Evolutionary conservation across 30 jellyfish, hydroid and myxozoan species (phyloP).

Genomic region (Turritopsis rubra): DNA sequence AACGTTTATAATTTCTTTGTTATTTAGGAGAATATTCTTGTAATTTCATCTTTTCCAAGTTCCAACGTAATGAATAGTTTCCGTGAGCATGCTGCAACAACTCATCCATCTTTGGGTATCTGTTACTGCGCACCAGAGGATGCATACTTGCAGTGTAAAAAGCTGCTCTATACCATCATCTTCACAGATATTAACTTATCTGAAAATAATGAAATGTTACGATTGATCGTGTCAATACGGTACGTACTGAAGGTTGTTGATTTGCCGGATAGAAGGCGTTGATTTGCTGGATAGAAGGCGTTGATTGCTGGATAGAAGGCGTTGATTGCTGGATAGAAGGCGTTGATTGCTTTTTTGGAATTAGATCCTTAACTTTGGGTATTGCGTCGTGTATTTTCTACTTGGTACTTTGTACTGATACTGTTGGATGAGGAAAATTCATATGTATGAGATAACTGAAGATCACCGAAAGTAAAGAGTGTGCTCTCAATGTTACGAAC

Average conservation of each 20-base stretch:
- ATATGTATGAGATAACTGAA: too few relatives aligned
- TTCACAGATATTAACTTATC: constrained; percentile 45
- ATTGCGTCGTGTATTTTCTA: too few relatives aligned
- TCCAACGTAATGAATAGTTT: constrained; percentile 29
- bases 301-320: too few relatives aligned
- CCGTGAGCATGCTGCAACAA: constrained; percentile 39
- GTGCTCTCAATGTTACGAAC: not conserved
- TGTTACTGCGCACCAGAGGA: constrained; percentile 58
- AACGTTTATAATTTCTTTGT: not conserved
- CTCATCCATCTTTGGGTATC: constrained; percentile 25
- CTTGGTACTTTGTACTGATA: too few relatives aligned
- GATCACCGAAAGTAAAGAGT: not conserved
- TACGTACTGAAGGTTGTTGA: not conserved
- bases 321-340: too few relatives aligned
- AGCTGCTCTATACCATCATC: constrained; percentile 30
- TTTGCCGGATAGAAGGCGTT: too few relatives aligned
- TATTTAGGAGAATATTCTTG: not conserved
- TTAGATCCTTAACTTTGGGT: too few relatives aligned
- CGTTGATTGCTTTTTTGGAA: too few relatives aligned
- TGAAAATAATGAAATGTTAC: constrained; percentile 21
- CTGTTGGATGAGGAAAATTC: too few relatives aligned
- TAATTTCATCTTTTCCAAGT: constrained; percentile 44
- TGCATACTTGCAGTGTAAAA: constrained; percentile 36
- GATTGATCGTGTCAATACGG: constrained; percentile 21
- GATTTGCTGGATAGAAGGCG: too few relatives aligned